A percentile compares a stretch with the other conserved stretches of the same genome.
Evolutionary conservation across 2,888 invertebrate species (phyloP).

Genomic region (Sesia apiformis): DNA sequence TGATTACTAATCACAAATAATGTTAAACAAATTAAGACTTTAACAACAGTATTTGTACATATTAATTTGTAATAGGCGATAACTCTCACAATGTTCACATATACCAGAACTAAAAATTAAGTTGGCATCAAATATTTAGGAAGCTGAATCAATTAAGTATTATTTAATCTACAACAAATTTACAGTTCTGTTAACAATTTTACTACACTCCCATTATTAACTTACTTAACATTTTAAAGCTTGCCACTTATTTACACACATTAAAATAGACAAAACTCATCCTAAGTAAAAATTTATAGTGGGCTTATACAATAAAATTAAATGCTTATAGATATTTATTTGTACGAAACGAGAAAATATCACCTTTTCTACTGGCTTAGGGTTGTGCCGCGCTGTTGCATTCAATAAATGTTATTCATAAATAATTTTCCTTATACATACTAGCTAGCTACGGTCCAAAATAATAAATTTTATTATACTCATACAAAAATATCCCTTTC

Average conservation of each 20-base stretch:
- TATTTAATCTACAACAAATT: conserved; percentile 60
- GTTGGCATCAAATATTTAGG: conserved; percentile 17
- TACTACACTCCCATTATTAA: conserved; percentile 45
- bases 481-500: no score
- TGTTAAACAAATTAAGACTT: no score
- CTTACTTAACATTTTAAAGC: conserved; percentile 61
- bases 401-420: no score
- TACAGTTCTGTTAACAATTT: conserved; percentile 54
- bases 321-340: conserved; percentile 42
- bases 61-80: not conserved
- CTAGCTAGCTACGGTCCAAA: no score
- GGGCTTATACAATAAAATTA: conserved; percentile 26
- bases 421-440: no score
- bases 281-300: conserved; percentile 24
- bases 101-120: not conserved
- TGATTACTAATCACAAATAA: no score
- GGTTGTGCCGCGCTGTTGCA: no score
- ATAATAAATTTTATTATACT: no score
- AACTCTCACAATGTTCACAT: no score
- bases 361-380: conserved; percentile 8
- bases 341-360: conserved; percentile 31
- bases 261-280: conserved; percentile 18
- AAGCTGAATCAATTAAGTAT: conserved; percentile 40
- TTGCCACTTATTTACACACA: conserved; percentile 40
- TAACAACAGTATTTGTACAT: no score